Conservation (phyloP, 2,888 invertebrate species). For the Mimachlamys varia region DNA sequence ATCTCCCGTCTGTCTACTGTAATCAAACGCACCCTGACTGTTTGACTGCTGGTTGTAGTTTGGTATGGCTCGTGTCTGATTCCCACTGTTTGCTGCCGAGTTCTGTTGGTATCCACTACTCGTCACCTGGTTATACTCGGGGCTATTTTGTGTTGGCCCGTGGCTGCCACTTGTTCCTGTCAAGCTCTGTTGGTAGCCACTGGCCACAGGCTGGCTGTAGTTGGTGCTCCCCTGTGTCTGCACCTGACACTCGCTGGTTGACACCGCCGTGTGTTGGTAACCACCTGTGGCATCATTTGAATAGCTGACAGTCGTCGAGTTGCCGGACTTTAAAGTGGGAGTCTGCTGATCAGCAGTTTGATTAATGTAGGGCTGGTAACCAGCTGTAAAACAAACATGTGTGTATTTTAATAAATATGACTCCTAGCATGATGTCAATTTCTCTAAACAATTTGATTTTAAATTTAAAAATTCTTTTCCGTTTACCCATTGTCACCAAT, state of each 20-base stretch:
- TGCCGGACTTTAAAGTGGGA: slow-evolving; percentile 40
- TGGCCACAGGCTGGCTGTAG: background rate
- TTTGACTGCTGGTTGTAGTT: background rate
- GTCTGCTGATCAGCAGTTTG: slow-evolving; percentile 38
- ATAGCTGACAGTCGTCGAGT: slow-evolving; percentile 39
- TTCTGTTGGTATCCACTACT: background rate
- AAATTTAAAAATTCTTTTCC: too few species aligned
- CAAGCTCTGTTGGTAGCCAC: slow-evolving; percentile 39
- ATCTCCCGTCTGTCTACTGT: background rate
- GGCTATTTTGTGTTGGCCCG: background rate
- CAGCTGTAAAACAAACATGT: background rate
- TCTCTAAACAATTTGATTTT: too few species aligned
- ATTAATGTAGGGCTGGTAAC: slow-evolving; percentile 22
- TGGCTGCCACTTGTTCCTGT: background rate
- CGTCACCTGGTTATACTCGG: background rate
- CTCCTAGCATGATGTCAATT: too few species aligned
- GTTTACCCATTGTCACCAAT: too few species aligned
- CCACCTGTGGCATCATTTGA: background rate
- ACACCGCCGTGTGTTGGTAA: background rate
- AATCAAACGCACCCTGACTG: background rate
- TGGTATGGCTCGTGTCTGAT: background rate
- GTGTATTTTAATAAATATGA: too few species aligned
- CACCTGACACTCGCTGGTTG: background rate
- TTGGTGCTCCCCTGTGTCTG: slow-evolving; percentile 20
- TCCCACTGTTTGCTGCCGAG: background rate